Evolutionary conservation across 2,797 vertebrate genomes (phyloP).

Genomic region (Pseudochromis fuscus): DNA sequence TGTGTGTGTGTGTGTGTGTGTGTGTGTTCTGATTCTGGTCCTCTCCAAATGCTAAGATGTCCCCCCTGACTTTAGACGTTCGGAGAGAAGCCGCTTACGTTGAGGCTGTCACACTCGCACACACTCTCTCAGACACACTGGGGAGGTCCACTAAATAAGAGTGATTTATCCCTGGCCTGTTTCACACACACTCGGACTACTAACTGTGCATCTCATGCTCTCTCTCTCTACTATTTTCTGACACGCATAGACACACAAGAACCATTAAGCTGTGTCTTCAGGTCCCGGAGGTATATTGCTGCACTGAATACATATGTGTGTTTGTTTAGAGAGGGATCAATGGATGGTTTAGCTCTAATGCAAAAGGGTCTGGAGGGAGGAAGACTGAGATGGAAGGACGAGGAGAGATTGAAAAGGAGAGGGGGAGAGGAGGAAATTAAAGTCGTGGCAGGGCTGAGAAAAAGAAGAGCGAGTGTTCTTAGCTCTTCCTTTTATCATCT

Average conservation of each 20-base stretch:
- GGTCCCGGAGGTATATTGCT: constrained; percentile 53
- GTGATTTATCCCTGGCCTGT: constrained; percentile 45
- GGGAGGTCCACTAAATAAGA: constrained; percentile 45
- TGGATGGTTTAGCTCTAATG: constrained; percentile 62
- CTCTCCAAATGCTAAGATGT: constrained; percentile 61
- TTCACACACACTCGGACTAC: constrained; percentile 8
- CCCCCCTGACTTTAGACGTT: constrained; percentile 58
- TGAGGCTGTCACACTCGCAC: constrained; percentile 53
- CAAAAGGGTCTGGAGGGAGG: constrained; percentile 53
- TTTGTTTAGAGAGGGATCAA: constrained; percentile 75
- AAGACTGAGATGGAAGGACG: constrained; percentile 34
- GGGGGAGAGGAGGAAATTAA: constrained; percentile 31
- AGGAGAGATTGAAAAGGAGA: constrained; percentile 48
- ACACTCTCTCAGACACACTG: constrained; percentile 30
- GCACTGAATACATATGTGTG: constrained; percentile 74
- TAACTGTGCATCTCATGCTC: constrained; percentile 4
- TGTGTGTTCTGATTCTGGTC: constrained; percentile 27
- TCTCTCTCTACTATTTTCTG: not conserved
- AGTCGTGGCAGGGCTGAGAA: not conserved
- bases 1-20: not conserved
- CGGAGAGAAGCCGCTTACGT: constrained; percentile 48
- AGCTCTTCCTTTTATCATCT: constrained; percentile 2
- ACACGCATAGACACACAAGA: not conserved
- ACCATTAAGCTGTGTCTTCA: constrained; percentile 52
- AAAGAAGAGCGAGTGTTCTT: not conserved